Conservation (phyloP, 2,888 invertebrate genomes). For the Harpalus rubripes region DNA sequence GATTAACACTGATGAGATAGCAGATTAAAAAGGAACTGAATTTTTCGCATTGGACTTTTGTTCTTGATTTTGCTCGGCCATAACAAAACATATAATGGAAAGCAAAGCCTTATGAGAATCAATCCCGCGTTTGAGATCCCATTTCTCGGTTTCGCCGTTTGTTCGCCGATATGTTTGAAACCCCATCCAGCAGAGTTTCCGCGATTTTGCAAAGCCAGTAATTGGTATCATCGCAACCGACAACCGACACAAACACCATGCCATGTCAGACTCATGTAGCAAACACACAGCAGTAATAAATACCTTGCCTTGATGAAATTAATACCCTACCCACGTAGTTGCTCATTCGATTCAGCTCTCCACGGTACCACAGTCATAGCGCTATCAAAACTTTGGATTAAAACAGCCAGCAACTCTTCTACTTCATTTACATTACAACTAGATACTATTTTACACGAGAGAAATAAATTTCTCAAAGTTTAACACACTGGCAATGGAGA, state of each 20-base stretch:
- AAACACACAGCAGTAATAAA: slow-evolving; percentile 11
- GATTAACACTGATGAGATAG: too few relatives aligned
- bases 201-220: background rate
- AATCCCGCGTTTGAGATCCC: too few relatives aligned
- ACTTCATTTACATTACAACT: slow-evolving; percentile 40
- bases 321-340: slow-evolving; percentile 14
- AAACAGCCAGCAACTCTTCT: slow-evolving; percentile 28
- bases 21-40: too few relatives aligned
- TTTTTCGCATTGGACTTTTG: too few relatives aligned
- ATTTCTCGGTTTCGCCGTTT: background rate
- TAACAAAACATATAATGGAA: too few relatives aligned
- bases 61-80: too few relatives aligned
- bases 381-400: slow-evolving; percentile 49
- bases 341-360: slow-evolving; percentile 31
- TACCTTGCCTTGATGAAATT: slow-evolving; percentile 3
- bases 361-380: slow-evolving; percentile 22
- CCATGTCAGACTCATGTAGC: background rate
- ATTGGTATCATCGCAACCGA: background rate
- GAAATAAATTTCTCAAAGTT: slow-evolving; percentile 3
- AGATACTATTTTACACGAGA: background rate
- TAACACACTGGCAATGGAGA: background rate
- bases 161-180: background rate
- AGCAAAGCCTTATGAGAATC: too few relatives aligned
- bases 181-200: background rate
- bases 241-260: background rate